Evolutionary conservation across 2,888 invertebrate species (phyloP), one percentile per base, ranked within the genome.

Genomic region (Hedychridium roseum): DNA sequence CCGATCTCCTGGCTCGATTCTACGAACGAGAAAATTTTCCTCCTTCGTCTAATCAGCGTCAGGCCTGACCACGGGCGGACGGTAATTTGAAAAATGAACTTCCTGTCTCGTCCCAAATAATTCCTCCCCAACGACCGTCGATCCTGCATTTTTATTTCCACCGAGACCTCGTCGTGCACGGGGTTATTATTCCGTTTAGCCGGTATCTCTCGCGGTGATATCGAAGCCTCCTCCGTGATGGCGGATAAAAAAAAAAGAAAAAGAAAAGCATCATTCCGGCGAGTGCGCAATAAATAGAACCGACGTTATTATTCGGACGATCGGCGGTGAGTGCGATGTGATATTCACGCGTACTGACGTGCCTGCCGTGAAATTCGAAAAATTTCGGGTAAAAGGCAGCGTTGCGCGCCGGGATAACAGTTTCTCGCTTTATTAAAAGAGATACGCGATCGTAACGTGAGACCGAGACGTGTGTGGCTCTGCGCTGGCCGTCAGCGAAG

Each of bases 371-470:
- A 57, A 49, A 46, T 51, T 41, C 44, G 48, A 62, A 57, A 20
- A 31, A 23, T 38, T 53, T 39, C 48, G 32, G 44, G 26, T 28
- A 45, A 40, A 23, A 23, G 9, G 23, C n/a, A n/a, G n/a, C n/a
- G n/a, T n/a, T n/a, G n/a, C 39, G 23, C 27, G 32, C 43, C 43
- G 28, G 23, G 12, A 26, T 12, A 18, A 36, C 42, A 26, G 34
- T 28, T 32, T 21, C 20, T 27, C 9, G 36, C 36, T 23, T 45
- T 44, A 43, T 52, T 64, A 55, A 63, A 57, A 57, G 53, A 57
- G 52, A 63, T 63, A 53, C 59, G 54, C 59, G 56, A 64, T 63
- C 60, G 64, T 55, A 63, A 63, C 44, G 57, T 42, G 64, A 63
- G 57, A 60, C 51, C 38, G 54, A 14, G 20, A 46, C 60, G 64